These are phyloP conservation scores for Zoanthus gigantus DNA, from an alignment of 92 coral and sea anemone species.

Conservation along the genomic window DNA sequence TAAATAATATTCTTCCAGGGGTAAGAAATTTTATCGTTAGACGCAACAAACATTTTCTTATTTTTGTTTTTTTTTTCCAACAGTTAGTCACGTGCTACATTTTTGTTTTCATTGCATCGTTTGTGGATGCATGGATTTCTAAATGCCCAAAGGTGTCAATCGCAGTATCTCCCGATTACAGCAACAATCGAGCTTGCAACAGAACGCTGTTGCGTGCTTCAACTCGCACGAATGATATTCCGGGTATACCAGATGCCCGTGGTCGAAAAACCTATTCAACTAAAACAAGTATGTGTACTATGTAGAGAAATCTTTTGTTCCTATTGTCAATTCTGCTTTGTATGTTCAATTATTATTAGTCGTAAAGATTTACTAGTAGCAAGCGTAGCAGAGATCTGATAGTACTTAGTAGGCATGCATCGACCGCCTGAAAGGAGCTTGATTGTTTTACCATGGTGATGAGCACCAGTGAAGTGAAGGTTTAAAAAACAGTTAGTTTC, in stretches of 20 bases:
- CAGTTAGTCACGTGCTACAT: background rate
- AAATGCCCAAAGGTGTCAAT: conserved; percentile 14
- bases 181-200: conserved; percentile 1
- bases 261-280: conserved; percentile 20
- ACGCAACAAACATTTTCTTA: background rate
- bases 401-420: too few relatives aligned
- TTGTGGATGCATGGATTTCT: background rate
- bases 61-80: background rate
- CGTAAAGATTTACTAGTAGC: too few relatives aligned
- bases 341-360: too few relatives aligned
- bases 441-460: too few relatives aligned
- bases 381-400: too few relatives aligned
- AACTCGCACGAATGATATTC: background rate
- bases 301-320: background rate
- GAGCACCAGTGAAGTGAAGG: too few relatives aligned
- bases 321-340: background rate
- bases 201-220: conserved; percentile 43
- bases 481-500: too few relatives aligned
- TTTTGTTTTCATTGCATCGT: background rate
- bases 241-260: conserved; percentile 12
- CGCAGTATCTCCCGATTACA: conserved; percentile 7
- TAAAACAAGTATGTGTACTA: conserved; percentile 10
- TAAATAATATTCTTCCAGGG: background rate
- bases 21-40: background rate
- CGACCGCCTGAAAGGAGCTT: too few relatives aligned